Conservation (phyloP, 2,888 invertebrate species). For the Thecophora atra region DNA sequence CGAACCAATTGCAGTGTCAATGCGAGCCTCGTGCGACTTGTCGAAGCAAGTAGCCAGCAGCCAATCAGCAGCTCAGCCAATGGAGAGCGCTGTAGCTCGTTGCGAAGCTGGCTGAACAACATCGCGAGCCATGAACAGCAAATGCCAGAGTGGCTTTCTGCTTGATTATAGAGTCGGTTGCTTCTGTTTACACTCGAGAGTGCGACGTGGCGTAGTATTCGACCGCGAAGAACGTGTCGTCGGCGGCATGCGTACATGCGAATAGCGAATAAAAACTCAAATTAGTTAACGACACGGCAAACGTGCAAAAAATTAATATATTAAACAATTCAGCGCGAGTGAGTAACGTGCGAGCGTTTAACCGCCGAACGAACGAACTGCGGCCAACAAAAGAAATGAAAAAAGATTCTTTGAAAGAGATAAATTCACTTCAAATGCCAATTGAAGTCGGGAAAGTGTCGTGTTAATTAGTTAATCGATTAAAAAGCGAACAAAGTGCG, state of each 20-base stretch:
- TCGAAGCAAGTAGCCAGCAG: background rate
- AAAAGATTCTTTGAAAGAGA: no score
- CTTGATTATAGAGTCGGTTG: background rate
- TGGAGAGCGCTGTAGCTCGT: background rate
- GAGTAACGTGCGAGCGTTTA: background rate
- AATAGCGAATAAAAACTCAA: background rate
- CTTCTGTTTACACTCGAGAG: background rate
- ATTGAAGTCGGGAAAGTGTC: no score
- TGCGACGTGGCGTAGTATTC: background rate
- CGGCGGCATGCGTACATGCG: conserved; percentile 14
- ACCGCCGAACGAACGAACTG: background rate
- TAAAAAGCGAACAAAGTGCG: no score
- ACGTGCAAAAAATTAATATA: conserved; percentile 22
- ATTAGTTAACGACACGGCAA: conserved; percentile 1
- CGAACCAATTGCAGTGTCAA: no score
- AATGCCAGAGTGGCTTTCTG: conserved; percentile 14
- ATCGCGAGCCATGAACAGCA: conserved; percentile 7
- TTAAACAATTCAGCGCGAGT: conserved; percentile 3
- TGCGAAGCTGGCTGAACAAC: conserved; percentile 6
- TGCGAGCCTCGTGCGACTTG: no score
- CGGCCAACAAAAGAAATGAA: no score
- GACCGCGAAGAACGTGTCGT: background rate
- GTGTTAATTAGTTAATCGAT: no score
- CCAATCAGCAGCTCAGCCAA: conserved; percentile 4
- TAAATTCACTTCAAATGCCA: no score